Evolutionary conservation across 2,113 vertebrate species (phyloP).

Genomic region (Plestiodon gilberti): DNA sequence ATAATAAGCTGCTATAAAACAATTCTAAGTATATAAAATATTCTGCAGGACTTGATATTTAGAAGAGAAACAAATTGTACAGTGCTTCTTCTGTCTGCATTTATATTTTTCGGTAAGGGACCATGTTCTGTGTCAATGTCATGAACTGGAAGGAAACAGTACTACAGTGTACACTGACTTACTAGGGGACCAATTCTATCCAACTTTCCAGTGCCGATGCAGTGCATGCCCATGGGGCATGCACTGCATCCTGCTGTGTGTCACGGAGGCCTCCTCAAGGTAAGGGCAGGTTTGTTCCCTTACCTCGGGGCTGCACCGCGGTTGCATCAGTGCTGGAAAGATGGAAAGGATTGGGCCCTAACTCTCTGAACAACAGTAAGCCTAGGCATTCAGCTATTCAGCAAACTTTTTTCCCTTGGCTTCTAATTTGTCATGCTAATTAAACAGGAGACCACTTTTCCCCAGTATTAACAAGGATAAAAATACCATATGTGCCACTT

Average conservation of each 20-base stretch:
- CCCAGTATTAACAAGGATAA: conserved; percentile 45
- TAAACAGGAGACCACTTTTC: conserved; percentile 22
- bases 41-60: not conserved
- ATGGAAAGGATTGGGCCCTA: no score
- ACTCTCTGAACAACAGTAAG: not conserved
- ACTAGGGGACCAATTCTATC: no score
- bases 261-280: no score
- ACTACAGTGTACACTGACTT: not conserved
- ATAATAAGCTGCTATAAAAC: not conserved
- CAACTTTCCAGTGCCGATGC: no score
- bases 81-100: not conserved
- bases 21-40: not conserved
- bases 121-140: not conserved
- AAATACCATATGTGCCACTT: conserved; percentile 41
- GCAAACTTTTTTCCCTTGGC: conserved; percentile 11
- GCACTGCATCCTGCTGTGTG: no score
- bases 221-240: no score
- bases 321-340: no score
- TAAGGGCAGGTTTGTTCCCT: no score
- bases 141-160: conserved; percentile 18
- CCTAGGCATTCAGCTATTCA: not conserved
- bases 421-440: conserved; percentile 27
- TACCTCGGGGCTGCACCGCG: no score
- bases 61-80: conserved; percentile 5
- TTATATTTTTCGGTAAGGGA: not conserved